Percentiles rank a stretch among this genome's conserved stretches.
Evolutionary conservation across 2,797 vertebrate genomes (phyloP).

Genomic region (Arnoldichthys spilopterus): DNA sequence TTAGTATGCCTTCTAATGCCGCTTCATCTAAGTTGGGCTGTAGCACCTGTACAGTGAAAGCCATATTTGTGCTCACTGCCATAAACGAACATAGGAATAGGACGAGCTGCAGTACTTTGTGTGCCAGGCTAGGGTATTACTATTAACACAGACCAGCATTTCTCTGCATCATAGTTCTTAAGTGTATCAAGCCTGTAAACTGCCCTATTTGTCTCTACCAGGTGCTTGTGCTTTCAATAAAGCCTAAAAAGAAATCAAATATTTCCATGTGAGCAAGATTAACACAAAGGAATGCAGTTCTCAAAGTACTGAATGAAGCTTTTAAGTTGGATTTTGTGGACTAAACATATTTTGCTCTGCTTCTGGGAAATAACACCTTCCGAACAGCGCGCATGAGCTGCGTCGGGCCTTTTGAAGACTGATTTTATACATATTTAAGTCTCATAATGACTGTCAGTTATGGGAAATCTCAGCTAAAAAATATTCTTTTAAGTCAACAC

Average conservation of each 20-base stretch:
- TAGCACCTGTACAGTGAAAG: background rate
- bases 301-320: constrained; percentile 38
- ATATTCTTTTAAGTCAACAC: no score
- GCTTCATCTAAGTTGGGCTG: background rate
- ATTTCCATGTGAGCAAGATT: constrained; percentile 57
- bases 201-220: constrained; percentile 31
- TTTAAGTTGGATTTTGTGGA: constrained; percentile 25
- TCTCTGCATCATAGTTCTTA: background rate
- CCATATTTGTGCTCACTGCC: background rate
- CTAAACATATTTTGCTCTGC: constrained; percentile 17
- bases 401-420: background rate
- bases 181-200: background rate
- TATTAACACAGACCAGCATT: background rate
- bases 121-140: background rate
- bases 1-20: background rate
- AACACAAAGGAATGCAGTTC: constrained; percentile 46
- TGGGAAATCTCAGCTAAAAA: background rate
- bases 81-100: background rate
- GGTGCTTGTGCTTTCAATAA: constrained; percentile 20
- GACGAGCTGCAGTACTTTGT: background rate
- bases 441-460: background rate
- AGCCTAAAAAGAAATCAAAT: constrained; percentile 38
- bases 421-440: background rate
- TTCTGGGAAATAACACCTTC: constrained; percentile 13
- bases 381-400: background rate